Conservation (phyloP, 2,797 vertebrate species). For the Galago senegalensis region DNA sequence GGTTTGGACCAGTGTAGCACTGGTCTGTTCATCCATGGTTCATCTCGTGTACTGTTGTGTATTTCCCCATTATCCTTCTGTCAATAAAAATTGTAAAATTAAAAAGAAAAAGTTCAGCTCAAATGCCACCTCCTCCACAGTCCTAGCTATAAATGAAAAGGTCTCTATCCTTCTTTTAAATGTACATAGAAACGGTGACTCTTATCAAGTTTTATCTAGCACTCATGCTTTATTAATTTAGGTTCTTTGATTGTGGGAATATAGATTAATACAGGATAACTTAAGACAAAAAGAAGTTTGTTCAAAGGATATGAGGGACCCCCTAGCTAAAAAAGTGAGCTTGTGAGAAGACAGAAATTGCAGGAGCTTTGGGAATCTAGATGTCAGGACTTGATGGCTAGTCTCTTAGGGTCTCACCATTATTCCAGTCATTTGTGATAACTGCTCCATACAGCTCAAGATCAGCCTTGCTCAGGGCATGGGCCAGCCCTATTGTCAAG, state of each 20-base stretch:
- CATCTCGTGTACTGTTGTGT: neutral
- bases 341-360: neutral
- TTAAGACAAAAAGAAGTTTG: neutral
- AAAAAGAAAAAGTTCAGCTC: neutral
- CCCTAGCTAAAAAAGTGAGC: neutral
- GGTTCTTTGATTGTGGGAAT: slow-evolving; percentile 1
- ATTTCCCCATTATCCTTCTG: neutral
- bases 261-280: neutral
- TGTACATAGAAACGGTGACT: neutral
- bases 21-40: neutral
- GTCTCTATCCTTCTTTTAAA: neutral
- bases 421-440: neutral
- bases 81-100: slow-evolving; percentile 30
- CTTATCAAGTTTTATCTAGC: neutral
- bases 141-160: neutral
- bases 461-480: neutral
- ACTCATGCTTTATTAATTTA: neutral
- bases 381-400: neutral
- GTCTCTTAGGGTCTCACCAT: neutral
- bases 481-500: neutral
- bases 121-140: neutral
- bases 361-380: neutral
- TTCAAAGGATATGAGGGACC: neutral
- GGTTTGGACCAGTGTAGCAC: neutral
- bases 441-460: neutral